Base-by-base conservation (phyloP, 2,888 invertebrate species). In the Brachynemurus nebulosus region DNA sequence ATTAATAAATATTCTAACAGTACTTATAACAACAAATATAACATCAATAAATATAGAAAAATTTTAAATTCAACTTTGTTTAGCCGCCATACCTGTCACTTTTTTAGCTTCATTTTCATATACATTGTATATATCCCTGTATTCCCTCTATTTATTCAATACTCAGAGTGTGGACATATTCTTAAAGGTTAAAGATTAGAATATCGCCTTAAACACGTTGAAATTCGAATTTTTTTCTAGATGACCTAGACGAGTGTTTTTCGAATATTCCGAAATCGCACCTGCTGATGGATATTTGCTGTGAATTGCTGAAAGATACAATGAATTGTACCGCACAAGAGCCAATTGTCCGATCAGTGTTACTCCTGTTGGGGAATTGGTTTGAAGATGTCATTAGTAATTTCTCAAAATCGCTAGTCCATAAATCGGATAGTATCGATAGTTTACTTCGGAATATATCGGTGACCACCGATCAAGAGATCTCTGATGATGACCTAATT, bases 191-290 rank as follows among this genome's bases (percentile, higher is more conserved):
- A n/a, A n/a, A n/a, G n/a, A n/a, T n/a, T n/a, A n/a, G n/a, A n/a
- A n/a, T n/a, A n/a, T n/a, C n/a, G n/a, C n/a, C n/a, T n/a, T n/a
- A n/a, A n/a, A n/a, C n/a, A n/a, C n/a, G n/a, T n/a, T n/a, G n/a
- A n/a, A n/a, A n/a, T n/a, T n/a, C n/a, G n/a, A 27, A 30, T 38
- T 38, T 17, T 37, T 47, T 60, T 57, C 40, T 50, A 69, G 70
- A 71, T 53, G 70, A 71, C 55, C 52, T 67, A 17, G 70, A 71
- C 19, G 70, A 70, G 43, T 60, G 69, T 42, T 70, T 70, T 47
- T 58, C 63, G 2, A 64, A 64, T 51, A 55, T 71, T 47, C 67
- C 65, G 9, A 56, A 70, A 50, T 66, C 68, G 2, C 67, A 67
- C 52, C 61, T 61, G 2, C 48, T 62, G 11, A 48, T 67, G 25